Base-by-base conservation (phyloP, 1,140 invertebrate species). In the Papilio dardanus region DNA sequence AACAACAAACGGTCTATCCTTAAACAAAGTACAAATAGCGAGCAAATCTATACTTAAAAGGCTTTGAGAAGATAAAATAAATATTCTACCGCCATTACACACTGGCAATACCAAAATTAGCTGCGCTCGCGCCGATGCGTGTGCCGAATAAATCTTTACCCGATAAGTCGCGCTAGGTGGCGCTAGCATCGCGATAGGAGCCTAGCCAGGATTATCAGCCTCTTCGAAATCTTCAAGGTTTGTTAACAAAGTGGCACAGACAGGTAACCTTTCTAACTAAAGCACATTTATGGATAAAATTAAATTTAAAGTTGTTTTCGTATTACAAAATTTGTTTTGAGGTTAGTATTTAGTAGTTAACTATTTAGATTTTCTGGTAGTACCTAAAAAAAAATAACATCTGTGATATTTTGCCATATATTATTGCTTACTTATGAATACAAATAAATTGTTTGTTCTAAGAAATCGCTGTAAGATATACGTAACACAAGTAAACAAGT, bases 111-210 rank as follows among this genome's bases (percentile, higher is more conserved):
- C 82, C 79, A 81, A 83, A 83, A 83, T 83, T 81, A 83, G 82
- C 69, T 75, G 68, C 76, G 67, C 78, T 76, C 75, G 65, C 75
- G 69, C 71, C 75, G 78, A 31, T 71, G 75, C 80, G 78, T 81
- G 79, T 73, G 77, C 78, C 78, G 76, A 81, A 82, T 82, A 84
- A 84, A 84, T 84, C 79, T 81, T 79, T 16, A 50, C 76, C 78
- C 73, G 83, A 84, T 84, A 84, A 78, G 77, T 84, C 79, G 68
- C 76, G 74, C 77, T 84, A 83, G 83, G 83, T 83, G 83, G 79
- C 79, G 83, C 78, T 81, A 67, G 58, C 31, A 83, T 82, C 81
- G 77, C 75, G 83, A 84, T 84, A 84, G 77, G 76, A 54, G 14
- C 76, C 12, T 31, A 62, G 30, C 16, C 14, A 50, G 46, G 73